Evolutionary conservation across 2,888 invertebrate species (phyloP), one percentile per base, ranked within the genome.

Genomic region (Meloe dianella): DNA sequence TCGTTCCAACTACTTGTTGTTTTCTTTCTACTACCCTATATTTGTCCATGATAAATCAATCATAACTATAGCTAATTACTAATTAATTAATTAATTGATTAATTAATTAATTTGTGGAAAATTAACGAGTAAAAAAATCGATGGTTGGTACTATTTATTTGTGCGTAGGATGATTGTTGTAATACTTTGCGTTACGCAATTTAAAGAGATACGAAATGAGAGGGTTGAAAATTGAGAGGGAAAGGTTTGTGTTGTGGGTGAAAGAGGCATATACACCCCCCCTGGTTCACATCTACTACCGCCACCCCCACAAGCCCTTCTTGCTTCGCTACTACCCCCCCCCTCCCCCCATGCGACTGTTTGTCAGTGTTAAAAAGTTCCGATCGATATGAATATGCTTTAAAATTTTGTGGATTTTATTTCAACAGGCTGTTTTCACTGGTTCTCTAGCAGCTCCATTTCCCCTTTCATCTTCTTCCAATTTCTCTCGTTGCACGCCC

Each of bases 381-480:
- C 85, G 86, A 87, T 87, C 87, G 86, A 87, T 87, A 87, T 87
- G 87, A 87, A 87, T 87, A 87, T 87, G 87, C 87, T 87, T 87
- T 87, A 87, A 87, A 87, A 86, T 41, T n/a, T n/a, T 87, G 86
- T 85, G 87, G 86, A 87, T 87, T 87, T 87, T 87, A 87, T 87
- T 86, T 86, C 85, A 85, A 85, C 84, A 85, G 84, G 83, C 83
- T 81, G 80, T 77, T n/a, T n/a, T 66, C 41, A n/a, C 41, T 17
- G 41, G 41, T 17, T 41, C 41, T 41, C n/a, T 8, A 7, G 17
- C 41, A 41, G 17, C 41, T 41, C 41, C 41, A 41, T 41, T n/a
- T 41, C 32, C 32, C 32, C 32, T 32, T 32, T 32, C 32, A 32
- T 32, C 32, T 32, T 32, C 32, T 32, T 32, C n/a, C 32, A 32